Evolutionary conservation across 2,113 vertebrate genomes (phyloP).

Genomic region (Alexandromys fortis): DNA sequence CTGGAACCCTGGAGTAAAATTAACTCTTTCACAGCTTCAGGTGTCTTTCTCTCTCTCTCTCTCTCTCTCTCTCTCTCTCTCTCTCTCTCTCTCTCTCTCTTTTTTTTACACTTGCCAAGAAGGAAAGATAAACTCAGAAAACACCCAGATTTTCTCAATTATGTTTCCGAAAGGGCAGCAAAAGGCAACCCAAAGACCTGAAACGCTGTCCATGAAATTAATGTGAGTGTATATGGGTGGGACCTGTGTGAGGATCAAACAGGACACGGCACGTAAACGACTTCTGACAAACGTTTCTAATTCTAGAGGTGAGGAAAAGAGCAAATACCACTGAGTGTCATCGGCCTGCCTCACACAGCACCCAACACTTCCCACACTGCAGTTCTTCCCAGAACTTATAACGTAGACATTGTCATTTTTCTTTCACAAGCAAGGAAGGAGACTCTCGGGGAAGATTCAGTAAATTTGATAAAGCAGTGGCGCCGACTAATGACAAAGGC

Average conservation of each 20-base stretch:
- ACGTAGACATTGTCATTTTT: neutral
- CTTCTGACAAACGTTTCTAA: neutral
- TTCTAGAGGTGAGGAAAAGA: neutral
- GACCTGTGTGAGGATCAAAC: neutral
- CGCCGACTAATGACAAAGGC: neutral
- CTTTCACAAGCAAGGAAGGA: slow-evolving; percentile 1
- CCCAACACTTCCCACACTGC: neutral
- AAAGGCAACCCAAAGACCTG: slow-evolving; percentile 33
- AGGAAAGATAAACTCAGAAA: slow-evolving; percentile 26
- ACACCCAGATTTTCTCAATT: slow-evolving; percentile 52
- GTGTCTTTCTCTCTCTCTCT: neutral
- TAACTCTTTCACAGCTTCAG: slow-evolving; percentile 61
- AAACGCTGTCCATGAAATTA: neutral
- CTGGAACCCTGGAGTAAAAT: slow-evolving; percentile 73
- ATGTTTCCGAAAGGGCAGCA: slow-evolving; percentile 38
- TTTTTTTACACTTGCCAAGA: neutral
- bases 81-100: neutral
- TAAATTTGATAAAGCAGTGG: neutral
- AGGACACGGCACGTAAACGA: neutral
- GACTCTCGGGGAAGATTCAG: neutral
- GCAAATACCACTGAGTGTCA: neutral
- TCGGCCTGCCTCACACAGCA: too few species aligned
- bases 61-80: neutral
- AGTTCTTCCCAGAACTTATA: neutral
- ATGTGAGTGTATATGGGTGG: neutral